phyloP scores from a whole-genome alignment of 2,113 vertebrate genomes.

The Oreotragus oreotragus region DNA sequence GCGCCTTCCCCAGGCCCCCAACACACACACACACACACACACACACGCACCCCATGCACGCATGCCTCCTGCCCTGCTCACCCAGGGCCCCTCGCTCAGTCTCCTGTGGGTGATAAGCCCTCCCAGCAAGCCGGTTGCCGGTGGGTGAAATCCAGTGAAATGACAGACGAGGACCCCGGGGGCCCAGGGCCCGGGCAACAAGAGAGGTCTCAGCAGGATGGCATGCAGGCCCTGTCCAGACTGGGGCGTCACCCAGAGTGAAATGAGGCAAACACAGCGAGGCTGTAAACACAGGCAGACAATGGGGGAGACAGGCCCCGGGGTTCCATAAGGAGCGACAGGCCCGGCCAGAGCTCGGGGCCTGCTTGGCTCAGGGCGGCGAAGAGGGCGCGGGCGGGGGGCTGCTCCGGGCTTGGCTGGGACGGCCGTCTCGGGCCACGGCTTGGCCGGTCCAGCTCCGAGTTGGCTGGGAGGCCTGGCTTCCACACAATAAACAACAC shows the following conservation, averaged over 20 bases:
- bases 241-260: conserved; percentile 34
- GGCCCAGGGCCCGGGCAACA: background rate
- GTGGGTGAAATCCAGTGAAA: background rate
- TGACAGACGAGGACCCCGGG: background rate
- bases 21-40: fast-evolving
- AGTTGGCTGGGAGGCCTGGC: conserved; percentile 69
- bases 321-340: conserved; percentile 1
- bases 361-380: conserved; percentile 38
- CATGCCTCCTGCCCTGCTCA: background rate
- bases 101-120: background rate
- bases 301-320: conserved; percentile 37
- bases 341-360: conserved; percentile 44
- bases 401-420: conserved; percentile 62
- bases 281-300: conserved; percentile 57
- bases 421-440: conserved; percentile 24
- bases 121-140: fast-evolving
- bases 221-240: conserved; percentile 44
- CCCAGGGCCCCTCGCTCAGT: fast-evolving
- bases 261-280: conserved; percentile 27
- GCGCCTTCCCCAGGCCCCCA: background rate
- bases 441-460: conserved; percentile 51
- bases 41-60: fast-evolving
- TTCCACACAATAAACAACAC: conserved; percentile 66
- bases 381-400: conserved; percentile 54
- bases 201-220: conserved; percentile 8